These are phyloP conservation scores for Furnarius figulus DNA, from an alignment of 2,113 vertebrate genomes.

Conservation along the genomic window DNA sequence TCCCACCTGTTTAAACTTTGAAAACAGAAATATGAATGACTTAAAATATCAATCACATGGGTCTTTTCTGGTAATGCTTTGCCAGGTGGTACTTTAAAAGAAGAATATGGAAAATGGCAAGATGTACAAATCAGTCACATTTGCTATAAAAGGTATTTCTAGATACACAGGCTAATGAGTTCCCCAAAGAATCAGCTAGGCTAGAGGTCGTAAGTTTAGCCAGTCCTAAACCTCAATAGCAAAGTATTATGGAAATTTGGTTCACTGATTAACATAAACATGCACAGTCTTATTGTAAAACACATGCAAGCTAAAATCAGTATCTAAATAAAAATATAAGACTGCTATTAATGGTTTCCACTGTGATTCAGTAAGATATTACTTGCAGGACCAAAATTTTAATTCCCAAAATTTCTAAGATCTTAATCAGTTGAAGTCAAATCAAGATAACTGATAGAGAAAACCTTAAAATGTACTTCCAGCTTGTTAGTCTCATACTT, in stretches of 20 bases:
- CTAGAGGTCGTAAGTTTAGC: conserved; percentile 9
- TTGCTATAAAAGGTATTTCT: background rate
- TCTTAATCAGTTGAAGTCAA: background rate
- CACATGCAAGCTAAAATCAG: background rate
- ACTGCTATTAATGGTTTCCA: background rate
- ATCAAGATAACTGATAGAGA: background rate
- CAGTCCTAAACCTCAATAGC: background rate
- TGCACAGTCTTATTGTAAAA: background rate
- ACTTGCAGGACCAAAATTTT: background rate
- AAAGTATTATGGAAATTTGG: background rate
- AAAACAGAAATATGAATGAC: background rate
- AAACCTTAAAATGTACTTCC: background rate
- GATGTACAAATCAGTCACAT: background rate
- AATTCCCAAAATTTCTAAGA: background rate
- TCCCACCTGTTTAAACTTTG: background rate
- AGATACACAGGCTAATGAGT: conserved; percentile 12
- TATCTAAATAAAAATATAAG: background rate
- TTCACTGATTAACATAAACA: background rate
- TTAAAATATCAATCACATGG: background rate
- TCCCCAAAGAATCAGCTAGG: conserved; percentile 18
- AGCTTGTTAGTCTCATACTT: background rate
- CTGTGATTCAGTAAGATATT: background rate
- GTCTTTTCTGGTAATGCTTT: background rate
- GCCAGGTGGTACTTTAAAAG: background rate
- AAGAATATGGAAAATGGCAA: background rate